phyloP scores from a whole-genome alignment of 2,113 vertebrate genomes.

The Myiozetetes cayanensis region DNA sequence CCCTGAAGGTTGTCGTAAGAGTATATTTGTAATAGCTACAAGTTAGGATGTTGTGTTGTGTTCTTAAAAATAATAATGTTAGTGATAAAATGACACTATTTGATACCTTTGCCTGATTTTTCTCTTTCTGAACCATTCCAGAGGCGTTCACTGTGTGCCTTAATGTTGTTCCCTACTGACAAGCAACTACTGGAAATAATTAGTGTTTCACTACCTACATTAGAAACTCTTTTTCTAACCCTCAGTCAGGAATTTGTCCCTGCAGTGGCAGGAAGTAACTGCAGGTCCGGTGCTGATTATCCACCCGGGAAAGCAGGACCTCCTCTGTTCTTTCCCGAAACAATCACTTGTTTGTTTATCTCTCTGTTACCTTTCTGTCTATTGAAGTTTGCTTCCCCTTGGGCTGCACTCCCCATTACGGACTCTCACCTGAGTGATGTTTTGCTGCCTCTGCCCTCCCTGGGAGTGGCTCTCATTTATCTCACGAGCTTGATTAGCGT shows the following conservation, averaged over 20 bases:
- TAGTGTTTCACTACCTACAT: neutral
- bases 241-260: neutral
- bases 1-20: neutral
- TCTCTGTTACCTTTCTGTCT: neutral
- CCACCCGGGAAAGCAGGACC: neutral
- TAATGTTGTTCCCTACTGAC: neutral
- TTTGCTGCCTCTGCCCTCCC: neutral
- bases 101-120: neutral
- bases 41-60: neutral
- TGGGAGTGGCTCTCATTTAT: neutral
- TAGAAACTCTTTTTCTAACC: neutral
- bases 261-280: neutral
- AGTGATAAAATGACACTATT: neutral
- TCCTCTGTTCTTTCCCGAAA: neutral
- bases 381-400: neutral
- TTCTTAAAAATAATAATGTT: neutral
- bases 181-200: neutral
- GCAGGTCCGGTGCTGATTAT: neutral
- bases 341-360: neutral
- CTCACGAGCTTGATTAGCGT: neutral
- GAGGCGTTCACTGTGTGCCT: neutral
- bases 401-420: neutral
- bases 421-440: rapidly evolving
- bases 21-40: neutral
- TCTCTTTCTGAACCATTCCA: neutral